Evolutionary conservation across 2,888 invertebrate genomes (phyloP).

Genomic region (Lycaena phlaeas): DNA sequence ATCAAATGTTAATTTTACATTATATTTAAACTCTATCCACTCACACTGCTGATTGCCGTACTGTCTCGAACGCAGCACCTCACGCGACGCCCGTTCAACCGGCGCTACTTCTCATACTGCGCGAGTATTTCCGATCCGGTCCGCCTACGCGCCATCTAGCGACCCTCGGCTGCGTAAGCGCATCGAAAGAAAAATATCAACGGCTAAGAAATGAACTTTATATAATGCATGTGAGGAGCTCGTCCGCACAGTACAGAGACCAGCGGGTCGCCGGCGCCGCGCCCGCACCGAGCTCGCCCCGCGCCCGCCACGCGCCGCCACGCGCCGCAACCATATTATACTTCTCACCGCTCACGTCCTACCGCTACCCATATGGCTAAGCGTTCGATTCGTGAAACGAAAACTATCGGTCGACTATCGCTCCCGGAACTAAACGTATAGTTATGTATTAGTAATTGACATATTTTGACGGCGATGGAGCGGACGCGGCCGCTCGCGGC

Average conservation of each 20-base stretch:
- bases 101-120: too few species aligned
- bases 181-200: too few species aligned
- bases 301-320: background rate
- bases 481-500: background rate
- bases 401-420: constrained; percentile 2
- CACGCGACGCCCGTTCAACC: too few species aligned
- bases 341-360: constrained; percentile 41
- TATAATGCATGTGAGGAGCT: too few species aligned
- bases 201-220: too few species aligned
- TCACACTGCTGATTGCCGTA: constrained; percentile 39
- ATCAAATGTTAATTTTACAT: constrained; percentile 71
- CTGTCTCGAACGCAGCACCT: background rate
- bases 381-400: constrained; percentile 6
- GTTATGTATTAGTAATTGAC: constrained; percentile 38
- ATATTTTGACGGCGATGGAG: constrained; percentile 4
- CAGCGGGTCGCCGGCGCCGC: constrained; percentile 27
- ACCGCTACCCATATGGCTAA: too few species aligned
- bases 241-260: constrained; percentile 30
- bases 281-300: background rate
- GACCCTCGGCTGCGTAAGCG: too few species aligned
- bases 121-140: too few species aligned
- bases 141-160: too few species aligned
- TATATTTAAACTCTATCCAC: constrained; percentile 61
- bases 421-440: constrained; percentile 3
- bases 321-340: constrained; percentile 60